phyloP scores from a whole-genome alignment of 2,113 vertebrate genomes.

The Mystacornis crossleyi region DNA sequence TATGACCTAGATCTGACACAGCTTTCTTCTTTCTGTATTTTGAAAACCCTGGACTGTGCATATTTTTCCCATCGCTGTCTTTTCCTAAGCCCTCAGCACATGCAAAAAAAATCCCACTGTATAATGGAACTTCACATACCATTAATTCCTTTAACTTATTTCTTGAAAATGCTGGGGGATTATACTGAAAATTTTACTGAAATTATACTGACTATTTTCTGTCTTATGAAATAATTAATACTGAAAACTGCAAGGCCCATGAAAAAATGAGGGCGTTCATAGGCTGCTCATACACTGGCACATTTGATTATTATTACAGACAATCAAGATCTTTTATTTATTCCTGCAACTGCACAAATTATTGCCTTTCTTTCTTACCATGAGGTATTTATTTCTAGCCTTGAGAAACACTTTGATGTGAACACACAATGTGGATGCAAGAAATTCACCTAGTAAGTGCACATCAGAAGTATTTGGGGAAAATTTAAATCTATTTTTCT shows the following conservation, averaged over 20 bases:
- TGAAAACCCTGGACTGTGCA: neutral
- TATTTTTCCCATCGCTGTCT: neutral
- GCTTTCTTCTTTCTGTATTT: neutral
- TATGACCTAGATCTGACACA: neutral
- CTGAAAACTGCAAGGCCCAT: neutral
- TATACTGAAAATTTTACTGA: neutral
- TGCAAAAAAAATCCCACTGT: neutral
- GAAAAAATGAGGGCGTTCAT: neutral
- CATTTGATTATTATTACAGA: neutral
- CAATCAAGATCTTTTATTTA: neutral
- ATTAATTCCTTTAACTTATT: neutral
- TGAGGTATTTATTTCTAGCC: neutral
- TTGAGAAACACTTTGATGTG: neutral
- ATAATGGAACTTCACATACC: neutral
- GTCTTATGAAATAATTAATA: neutral
- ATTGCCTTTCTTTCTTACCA: neutral
- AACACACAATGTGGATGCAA: neutral
- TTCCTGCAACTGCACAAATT: neutral
- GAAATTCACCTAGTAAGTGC: neutral
- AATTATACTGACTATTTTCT: neutral
- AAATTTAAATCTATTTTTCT: neutral
- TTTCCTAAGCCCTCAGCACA: neutral
- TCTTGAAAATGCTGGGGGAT: neutral
- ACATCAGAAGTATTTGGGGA: neutral
- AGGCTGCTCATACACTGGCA: neutral